phyloP scores from a whole-genome alignment of 2,113 vertebrate species.

The Odontophorus gujanensis region DNA sequence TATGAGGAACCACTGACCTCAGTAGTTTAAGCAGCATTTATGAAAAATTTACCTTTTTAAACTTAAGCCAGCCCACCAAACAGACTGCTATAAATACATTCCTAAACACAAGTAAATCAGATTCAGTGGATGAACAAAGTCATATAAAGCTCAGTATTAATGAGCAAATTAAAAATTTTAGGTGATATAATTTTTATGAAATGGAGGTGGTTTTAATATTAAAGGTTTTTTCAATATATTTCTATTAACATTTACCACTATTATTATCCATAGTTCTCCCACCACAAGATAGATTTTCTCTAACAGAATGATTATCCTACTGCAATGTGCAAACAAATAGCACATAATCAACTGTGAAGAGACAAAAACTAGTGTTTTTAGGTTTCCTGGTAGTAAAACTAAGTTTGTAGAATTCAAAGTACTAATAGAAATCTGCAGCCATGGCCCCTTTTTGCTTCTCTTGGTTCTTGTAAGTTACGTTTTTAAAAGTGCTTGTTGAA shows the following conservation, averaged over 20 bases:
- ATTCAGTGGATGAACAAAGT: background rate
- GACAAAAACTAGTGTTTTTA: slow-evolving; percentile 16
- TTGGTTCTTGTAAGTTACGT: slow-evolving; percentile 91
- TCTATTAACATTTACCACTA: slow-evolving; percentile 33
- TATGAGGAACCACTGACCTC: background rate
- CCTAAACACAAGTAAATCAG: background rate
- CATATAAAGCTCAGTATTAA: slow-evolving; percentile 8
- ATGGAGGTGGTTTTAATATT: background rate
- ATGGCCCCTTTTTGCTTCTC: slow-evolving; percentile 80
- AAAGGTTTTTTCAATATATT: background rate
- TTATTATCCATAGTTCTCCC: background rate
- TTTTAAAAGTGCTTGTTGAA: slow-evolving; percentile 96
- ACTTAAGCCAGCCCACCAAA: background rate
- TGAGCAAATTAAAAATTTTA: background rate
- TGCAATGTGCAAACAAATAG: slow-evolving; percentile 23
- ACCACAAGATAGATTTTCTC: background rate
- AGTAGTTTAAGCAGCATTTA: background rate
- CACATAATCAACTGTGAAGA: slow-evolving; percentile 33
- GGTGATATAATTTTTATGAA: background rate
- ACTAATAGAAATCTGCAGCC: slow-evolving; percentile 75
- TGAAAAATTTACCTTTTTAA: background rate
- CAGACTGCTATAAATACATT: background rate
- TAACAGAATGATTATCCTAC: slow-evolving; percentile 25
- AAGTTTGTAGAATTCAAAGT: background rate
- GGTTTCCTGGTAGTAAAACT: slow-evolving; percentile 36